Base-by-base conservation (phyloP, 2,113 vertebrate genomes). In the Syngnathus scovelli region DNA sequence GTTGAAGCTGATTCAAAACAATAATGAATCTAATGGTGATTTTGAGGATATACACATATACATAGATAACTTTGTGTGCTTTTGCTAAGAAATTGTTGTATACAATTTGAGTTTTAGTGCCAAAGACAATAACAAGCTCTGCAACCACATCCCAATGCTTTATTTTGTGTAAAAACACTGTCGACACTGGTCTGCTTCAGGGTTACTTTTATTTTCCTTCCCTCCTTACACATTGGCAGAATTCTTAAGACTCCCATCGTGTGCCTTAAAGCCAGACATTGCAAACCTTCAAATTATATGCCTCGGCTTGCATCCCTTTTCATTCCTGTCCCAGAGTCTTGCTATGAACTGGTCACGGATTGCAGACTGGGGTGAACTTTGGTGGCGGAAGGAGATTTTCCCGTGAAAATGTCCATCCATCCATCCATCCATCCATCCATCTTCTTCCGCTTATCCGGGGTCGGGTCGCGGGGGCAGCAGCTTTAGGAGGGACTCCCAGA, bases 351-450 rank as follows among this genome's bases (percentile, higher is more conserved):
- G 85, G 87, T 89, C 85, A 87, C 68, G 59, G 72, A 70, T 76
- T 73, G 49, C 55, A 75, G 67, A 70, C 79, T 76, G 83, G 80
- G 79, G 70, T 58, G 75, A 75, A 64, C 68, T 71, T 72, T 82
- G 75, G 86, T 82, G 79, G 72, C 77, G 85, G 81, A 68, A 81
- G 75, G 62, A 58, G 69, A 74, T 36, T 77, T 69, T 85, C 83
- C 80, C 89, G 87, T 86, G 88, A 90, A 90, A 89, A 75, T 67
- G 61, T 54, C n/a, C n/a, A n/a, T n/a, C n/a, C n/a, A n/a, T n/a
- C n/a, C n/a, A n/a, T n/a, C n/a, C n/a, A n/a, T n/a, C n/a, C n/a
- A n/a, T n/a, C n/a, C n/a, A n/a, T n/a, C n/a, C n/a, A n/a, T n/a
- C n/a, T n/a, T n/a, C n/a, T n/a, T n/a, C n/a, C n/a, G n/a, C n/a